Evolutionary conservation across 92 coral and sea anemone species (phyloP), one percentile per base, ranked within the genome.

Genomic region (Porites evermanni): DNA sequence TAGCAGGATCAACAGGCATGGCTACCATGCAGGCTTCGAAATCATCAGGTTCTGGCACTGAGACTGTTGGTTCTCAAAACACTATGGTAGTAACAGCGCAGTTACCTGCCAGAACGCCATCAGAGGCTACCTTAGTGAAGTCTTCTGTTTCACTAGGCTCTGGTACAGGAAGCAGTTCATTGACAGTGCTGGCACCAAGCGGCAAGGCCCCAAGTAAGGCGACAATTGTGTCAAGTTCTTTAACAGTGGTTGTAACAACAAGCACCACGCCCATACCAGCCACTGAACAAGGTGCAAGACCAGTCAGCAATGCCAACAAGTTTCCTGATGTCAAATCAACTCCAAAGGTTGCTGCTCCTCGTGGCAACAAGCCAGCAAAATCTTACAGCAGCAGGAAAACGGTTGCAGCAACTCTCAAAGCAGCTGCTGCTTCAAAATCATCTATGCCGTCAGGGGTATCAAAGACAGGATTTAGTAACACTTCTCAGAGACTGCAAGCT

Each of bases 241-340:
- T 50, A n/a, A 56, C 86, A 61, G 74, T 93, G 24, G 78, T 88
- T 56, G 87, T 83, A 63, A 60, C 97, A n/a, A 83, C 81, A 47
- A 78, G 26, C 26, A 53, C 24, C 1, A 18, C 76, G 56, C 85
- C 82, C 20, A 20, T 81, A 6, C 87, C 93, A 1, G 47, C 80
- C 2, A n/a, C 53, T 29, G 89, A 89, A 60, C 87, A 89, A 63
- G 67, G 77, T 76, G 87, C 83, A 14, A 79, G 79, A 56, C 83
- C 92, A 38, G 80, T 66, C 18, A 68, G 67, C 72, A 58, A 44
- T 53, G 53, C 47, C 5, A 50, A 52, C 18, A 83, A 83, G 80
- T 56, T 52, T 47, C 64, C 72, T 1, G 64, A 51, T 66, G 85
- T 81, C 50, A 81, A 76, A 70, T 19, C 66, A 17, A 84, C 80